Evolutionary conservation across 2,797 vertebrate genomes (phyloP), one percentile per base, ranked within the genome.

Genomic region (Sternarchorhynchus goeldii): DNA sequence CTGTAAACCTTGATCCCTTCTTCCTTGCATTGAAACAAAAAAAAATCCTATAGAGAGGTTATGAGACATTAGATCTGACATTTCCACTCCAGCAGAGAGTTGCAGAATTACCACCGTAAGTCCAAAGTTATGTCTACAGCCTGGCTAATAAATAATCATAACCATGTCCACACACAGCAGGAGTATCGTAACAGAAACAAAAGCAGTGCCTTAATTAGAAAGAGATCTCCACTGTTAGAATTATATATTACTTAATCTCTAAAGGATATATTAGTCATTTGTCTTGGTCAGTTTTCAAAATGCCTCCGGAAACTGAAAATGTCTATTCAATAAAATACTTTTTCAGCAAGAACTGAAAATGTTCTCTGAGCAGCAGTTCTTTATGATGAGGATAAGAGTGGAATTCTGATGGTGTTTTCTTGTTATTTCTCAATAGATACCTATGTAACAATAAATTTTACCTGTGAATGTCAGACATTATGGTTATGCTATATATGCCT

Each of bases 391-490:
- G 31, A 29, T 73, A 16, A 39, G 0, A 65, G 8, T 77, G 41
- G 21, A 17, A 66, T 50, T 65, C 60, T 76, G 53, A 56, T 57
- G 62, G 57, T 2, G 56, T 75, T 67, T 70, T 66, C 56, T 39
- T 55, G 55, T 55, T 14, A 62, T 76, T 73, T 82, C 70, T 77
- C 62, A 73, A 81, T 78, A 36, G 72, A 34, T 71, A 72, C 58
- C 53, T 70, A 60, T 59, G 4, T 12, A 57, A 62, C n/a, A 72
- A 64, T 62, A 68, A 78, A 76, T 67, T 39, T 64, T 81, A 70
- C 71, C 64, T 58, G 70, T 31, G 63, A 69, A n/a, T 75, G 76
- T 70, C 72, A 78, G 31, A 53, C 32, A 41, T 82, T 77, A 78
- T 53, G 45, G 36, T 60, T 31, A 67, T 73, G 65, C 72, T 55